Base-by-base conservation (phyloP, 2,888 invertebrate species). In the Amiota minor region DNA sequence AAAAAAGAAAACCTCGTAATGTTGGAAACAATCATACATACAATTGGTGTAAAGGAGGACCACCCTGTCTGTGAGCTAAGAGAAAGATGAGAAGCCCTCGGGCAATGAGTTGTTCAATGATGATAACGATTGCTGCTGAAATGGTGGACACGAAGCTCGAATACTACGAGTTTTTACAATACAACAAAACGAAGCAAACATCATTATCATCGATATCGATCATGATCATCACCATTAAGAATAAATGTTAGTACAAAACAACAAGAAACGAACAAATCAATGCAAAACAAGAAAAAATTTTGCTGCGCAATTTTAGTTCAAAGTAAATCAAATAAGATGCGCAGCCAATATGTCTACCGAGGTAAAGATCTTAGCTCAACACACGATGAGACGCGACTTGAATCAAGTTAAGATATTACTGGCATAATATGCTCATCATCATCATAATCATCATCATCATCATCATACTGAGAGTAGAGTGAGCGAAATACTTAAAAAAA, bases 331-430 rank as follows among this genome's bases (percentile, higher is more conserved):
- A 68, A 20, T 53, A 46, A 49, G 46, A 47, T 83, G 79, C 82
- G 85, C 82, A 84, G 83, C 83, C 83, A 83, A 82, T 79, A 81
- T 82, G 83, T 83, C 83, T 83, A 84, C 84, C 85, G 81, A 80
- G 35, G 35, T 6, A 35, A 84, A 85, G 81, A 82, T 80, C 45
- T 14, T 45, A 56, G 35, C 12, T 16, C 20, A 81, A 85, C 72
- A 76, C 76, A 74, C 78, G 65, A 76, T 68, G 56, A 55, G 72
- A 72, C 64, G 72, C 74, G 49, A 65, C 65, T 65, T 65, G 16
- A 65, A 65, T 46, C 50, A 16, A 45, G 64, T 45, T 45, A 14
- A 45, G 64, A 12, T 64, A 16, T 61, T 16, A 14, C 35, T 46
- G 46, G 64, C 59, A 16, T 59, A 16, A 59, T 20, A 20, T 20